Evolutionary conservation across 2,113 vertebrate genomes (phyloP).

Genomic region (Emydura subglobosa): DNA sequence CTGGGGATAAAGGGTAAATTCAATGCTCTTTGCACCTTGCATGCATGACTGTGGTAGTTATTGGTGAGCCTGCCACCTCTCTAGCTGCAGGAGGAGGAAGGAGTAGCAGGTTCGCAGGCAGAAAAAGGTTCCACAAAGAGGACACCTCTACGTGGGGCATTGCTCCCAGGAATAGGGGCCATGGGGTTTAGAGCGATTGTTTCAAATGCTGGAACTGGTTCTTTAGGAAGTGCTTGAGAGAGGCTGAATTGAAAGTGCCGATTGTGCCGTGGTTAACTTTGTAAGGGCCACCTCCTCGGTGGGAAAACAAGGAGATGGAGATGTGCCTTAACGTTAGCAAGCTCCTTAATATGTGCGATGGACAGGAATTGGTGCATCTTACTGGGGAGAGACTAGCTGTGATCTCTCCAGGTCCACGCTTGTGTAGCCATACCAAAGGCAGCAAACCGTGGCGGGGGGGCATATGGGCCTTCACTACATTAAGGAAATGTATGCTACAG

Average conservation of each 20-base stretch:
- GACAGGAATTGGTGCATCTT: neutral
- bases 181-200: neutral
- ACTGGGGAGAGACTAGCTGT: neutral
- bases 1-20: neutral
- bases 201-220: neutral
- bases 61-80: neutral
- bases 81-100: neutral
- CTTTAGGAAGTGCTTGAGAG: neutral
- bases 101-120: neutral
- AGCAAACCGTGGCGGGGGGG: neutral
- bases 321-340: neutral
- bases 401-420: neutral
- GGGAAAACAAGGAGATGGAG: constrained; percentile 17
- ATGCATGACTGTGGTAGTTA: neutral
- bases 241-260: neutral
- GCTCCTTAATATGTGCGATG: neutral
- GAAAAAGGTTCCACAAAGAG: neutral
- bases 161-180: neutral
- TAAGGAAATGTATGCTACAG: neutral
- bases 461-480: neutral
- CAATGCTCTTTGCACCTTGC: neutral
- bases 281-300: neutral
- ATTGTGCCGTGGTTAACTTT: neutral
- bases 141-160: neutral
- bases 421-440: neutral